Conservation (phyloP, 2,113 vertebrate genomes). For the Phrynosoma blainvillii region DNA sequence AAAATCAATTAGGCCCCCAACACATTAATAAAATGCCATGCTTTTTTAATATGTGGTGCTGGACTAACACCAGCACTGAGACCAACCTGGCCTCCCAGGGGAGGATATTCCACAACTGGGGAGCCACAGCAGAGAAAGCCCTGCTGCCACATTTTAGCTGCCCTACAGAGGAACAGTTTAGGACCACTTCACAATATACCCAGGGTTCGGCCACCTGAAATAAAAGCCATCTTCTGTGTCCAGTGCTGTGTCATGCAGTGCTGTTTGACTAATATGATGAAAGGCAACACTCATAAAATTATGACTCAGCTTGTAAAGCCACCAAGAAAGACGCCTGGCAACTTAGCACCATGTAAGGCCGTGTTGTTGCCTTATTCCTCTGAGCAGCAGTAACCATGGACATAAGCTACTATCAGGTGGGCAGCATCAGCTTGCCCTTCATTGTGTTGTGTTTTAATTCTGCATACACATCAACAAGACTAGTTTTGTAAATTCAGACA, state of each 20-base stretch:
- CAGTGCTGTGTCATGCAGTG: background rate
- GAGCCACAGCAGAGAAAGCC: too few species aligned
- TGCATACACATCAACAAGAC: background rate
- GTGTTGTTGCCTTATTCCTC: background rate
- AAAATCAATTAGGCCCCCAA: too few species aligned
- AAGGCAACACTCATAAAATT: background rate
- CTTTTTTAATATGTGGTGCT: too few species aligned
- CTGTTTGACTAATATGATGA: background rate
- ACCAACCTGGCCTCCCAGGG: too few species aligned
- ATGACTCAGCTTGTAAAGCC: background rate
- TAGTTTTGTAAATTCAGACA: background rate
- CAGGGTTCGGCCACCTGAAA: too few species aligned
- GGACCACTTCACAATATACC: too few species aligned
- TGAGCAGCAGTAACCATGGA: background rate
- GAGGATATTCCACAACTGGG: too few species aligned
- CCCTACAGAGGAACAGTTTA: too few species aligned
- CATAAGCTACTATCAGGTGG: background rate
- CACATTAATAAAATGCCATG: too few species aligned
- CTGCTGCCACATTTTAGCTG: too few species aligned
- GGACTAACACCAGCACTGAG: too few species aligned
- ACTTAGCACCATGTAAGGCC: background rate
- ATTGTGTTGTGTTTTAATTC: background rate
- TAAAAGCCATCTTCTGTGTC: too few species aligned
- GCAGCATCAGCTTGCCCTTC: background rate
- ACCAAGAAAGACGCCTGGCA: background rate